Base-by-base conservation (phyloP, 2,113 vertebrate species). In the Fulmarus glacialis region DNA sequence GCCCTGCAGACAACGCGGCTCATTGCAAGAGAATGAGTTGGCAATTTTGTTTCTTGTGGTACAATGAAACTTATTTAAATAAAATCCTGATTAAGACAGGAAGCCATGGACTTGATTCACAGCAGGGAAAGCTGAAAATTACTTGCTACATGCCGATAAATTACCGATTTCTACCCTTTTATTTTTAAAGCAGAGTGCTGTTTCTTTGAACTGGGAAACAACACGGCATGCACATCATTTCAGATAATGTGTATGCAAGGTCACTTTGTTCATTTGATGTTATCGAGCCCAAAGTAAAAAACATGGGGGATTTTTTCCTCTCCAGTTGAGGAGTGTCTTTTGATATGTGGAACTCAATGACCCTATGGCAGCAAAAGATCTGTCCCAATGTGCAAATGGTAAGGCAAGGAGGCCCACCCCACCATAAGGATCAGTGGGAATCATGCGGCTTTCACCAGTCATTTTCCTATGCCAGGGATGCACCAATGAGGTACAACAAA, bases 1-100 rank as follows among this genome's bases (percentile, higher is more conserved):
- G 78, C 84, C 55, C 81, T 81, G 50, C 66, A 95, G 88, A 92
- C 42, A 90, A 38, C 24, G 2, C 4, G 2, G 64, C 59, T 96
- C 91, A 75, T 94, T 85, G 67, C 73, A 88, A 93, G 68, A 87
- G 34, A 97, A 94, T n/a, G 64, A 90, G 71, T 75, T 96, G 87
- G 26, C 94, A 90, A 15, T 96, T 97, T 95, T 92, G 34, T 81
- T 93, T 96, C 84, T 84, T 80, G 71, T 93, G 75, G 80, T 80
- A 89, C 62, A 87, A 75, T 78, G 91, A 94, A 96, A 97, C 82
- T 55, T 97, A 97, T 98, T 97, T 91, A 95, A 97, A 98, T 94
- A 98, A 98, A 98, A 98, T 94, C 86, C 89, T 79, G 82, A 93
- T 96, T 98, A 97, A 94, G 87, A 80, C 63, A 85, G 87, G 79